Conservation (phyloP, 1,140 invertebrate genomes). For the Halesus radiatus region DNA sequence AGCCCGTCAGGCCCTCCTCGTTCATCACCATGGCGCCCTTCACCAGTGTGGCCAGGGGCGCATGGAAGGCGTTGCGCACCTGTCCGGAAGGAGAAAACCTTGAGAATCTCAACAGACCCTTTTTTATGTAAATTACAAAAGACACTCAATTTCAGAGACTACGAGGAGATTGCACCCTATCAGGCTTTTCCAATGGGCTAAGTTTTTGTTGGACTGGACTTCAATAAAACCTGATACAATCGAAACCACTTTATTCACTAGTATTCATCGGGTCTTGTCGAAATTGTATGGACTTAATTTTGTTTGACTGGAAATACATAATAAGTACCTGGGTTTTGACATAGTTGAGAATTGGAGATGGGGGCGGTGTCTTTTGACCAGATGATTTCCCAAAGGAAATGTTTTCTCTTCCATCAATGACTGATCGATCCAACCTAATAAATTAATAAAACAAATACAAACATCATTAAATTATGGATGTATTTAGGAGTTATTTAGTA, state of each 20-base stretch:
- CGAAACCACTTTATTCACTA: too few relatives aligned
- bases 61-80: conserved; percentile 89
- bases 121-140: too few relatives aligned
- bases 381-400: conserved; percentile 54
- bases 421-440: conserved; percentile 66
- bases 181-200: too few relatives aligned
- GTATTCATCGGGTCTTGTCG: too few relatives aligned
- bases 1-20: conserved; percentile 90
- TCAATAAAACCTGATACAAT: too few relatives aligned
- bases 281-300: too few relatives aligned
- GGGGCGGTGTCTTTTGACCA: conserved; percentile 57
- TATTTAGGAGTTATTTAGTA: background rate
- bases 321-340: conserved; percentile 81
- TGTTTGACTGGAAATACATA: too few relatives aligned
- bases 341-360: conserved; percentile 86
- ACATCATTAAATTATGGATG: too few relatives aligned
- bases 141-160: too few relatives aligned
- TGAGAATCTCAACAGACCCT: too few relatives aligned
- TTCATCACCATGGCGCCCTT: conserved; percentile 93
- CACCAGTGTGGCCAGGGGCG: conserved; percentile 88
- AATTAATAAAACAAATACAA: background rate
- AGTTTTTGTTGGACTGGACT: too few relatives aligned
- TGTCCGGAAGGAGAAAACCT: conserved; percentile 60
- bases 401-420: conserved; percentile 65
- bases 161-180: too few relatives aligned